Base-by-base conservation (phyloP, 2,113 vertebrate species). In the Eulacestoma nigropectus region DNA sequence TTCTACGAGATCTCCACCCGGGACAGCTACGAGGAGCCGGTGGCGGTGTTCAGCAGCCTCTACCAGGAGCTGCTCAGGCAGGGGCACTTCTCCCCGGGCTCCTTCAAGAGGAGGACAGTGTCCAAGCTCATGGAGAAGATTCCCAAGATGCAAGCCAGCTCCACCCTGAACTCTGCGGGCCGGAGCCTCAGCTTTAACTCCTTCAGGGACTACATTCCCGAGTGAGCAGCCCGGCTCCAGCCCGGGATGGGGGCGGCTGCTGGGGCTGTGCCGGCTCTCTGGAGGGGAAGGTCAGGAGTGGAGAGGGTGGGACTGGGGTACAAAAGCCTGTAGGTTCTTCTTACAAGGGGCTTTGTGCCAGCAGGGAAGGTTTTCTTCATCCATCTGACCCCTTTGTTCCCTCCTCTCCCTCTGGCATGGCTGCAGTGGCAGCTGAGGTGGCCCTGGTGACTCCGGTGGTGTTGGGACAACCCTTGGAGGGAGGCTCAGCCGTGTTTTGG, bases 101-200 rank as follows among this genome's bases (percentile, higher is more conserved):
- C 98, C 49, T 98, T 98, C 94, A 97, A 98, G 89, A 96, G 97
- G 64, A 97, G 98, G 68, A 96, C 97, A 3, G 97, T 97, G 57
- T 98, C 98, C 12, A 98, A 98, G 86, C 95, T 98, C 76, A 98
- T 98, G 98, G 98, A 98, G 79, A 98, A 98, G 91, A 98, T 98
- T 44, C 98, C 98, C 13, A 98, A 94, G 79, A 98, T 98, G 88
- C 97, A 98, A 18, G 98, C 96, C 75, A 98, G 97, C 87, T 97
- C 98, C 60, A 91, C 74, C 35, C 55, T 97, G 89, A 93, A 72
- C 88, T 88, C 96, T 0, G 94, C 87, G 0, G 97, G 97, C 29
- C 84, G 97, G 46, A 98, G 97, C 87, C 96, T 98, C 89, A 98
- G 97, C 94, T 98, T 98, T 91, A 98, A 98, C 87, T 98, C 97